A percentile compares a stretch with the other conserved stretches of the same genome.
phyloP scores from a whole-genome alignment of 2,797 vertebrate genomes.

The Acrocephalus scirpaceus region DNA sequence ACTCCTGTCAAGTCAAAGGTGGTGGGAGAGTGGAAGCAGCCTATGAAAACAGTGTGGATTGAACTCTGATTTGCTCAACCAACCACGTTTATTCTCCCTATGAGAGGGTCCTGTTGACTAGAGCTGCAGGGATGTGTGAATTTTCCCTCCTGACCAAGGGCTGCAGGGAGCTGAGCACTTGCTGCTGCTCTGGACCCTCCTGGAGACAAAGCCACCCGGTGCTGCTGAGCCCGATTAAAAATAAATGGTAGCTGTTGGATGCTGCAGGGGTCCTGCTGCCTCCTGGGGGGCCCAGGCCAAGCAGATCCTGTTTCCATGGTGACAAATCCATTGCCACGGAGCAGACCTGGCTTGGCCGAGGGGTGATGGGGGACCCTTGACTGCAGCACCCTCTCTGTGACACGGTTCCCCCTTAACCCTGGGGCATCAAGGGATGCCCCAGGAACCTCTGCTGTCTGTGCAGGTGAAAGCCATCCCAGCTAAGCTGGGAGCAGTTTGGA shows the following conservation, averaged over 20 bases:
- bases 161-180: background rate
- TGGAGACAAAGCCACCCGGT: background rate
- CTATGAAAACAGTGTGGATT: background rate
- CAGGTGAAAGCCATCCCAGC: background rate
- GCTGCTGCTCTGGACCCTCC: background rate
- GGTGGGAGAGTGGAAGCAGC: background rate
- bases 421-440: background rate
- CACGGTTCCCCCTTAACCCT: background rate
- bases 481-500: background rate
- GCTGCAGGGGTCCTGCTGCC: constrained; percentile 8
- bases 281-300: constrained; percentile 63
- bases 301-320: constrained; percentile 80
- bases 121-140: rapidly evolving
- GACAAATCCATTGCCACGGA: constrained; percentile 61
- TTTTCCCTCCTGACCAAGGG: background rate
- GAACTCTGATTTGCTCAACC: background rate
- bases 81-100: rapidly evolving
- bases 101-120: background rate
- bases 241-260: background rate
- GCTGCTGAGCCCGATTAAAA: constrained; percentile 27
- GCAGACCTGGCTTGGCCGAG: background rate
- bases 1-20: background rate
- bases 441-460: background rate
- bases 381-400: background rate
- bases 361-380: background rate